Evolutionary conservation across 2,888 invertebrate species (phyloP).

Genomic region (Allygus modestus): DNA sequence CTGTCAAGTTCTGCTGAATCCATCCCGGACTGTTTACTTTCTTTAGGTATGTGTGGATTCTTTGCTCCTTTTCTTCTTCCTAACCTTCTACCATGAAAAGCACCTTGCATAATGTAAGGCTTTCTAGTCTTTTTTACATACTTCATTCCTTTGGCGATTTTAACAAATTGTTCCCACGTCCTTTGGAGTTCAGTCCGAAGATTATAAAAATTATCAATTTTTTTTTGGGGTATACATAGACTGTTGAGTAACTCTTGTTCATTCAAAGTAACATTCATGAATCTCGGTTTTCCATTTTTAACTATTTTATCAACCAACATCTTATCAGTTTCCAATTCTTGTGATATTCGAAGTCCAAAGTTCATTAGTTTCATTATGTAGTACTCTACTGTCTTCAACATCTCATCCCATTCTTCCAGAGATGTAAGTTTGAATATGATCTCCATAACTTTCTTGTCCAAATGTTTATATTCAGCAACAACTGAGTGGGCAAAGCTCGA

Average conservation of each 20-base stretch:
- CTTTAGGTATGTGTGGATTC: constrained; percentile 9
- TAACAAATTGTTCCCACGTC: constrained; percentile 24
- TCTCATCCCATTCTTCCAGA: constrained; percentile 35
- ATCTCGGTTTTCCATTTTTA: constrained; percentile 21
- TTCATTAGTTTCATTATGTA: constrained; percentile 49
- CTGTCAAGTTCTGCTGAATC: constrained; percentile 3
- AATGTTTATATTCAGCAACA: constrained; percentile 48
- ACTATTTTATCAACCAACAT: constrained; percentile 32
- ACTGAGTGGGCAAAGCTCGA: background rate
- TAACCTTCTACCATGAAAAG: constrained; percentile 49
- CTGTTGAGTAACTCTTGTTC: background rate
- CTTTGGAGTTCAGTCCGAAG: background rate
- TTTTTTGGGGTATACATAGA: background rate
- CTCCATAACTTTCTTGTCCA: constrained; percentile 42
- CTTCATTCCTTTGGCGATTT: constrained; percentile 45
- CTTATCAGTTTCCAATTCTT: constrained; percentile 38
- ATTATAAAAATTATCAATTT: constrained; percentile 29
- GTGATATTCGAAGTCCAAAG: constrained; percentile 34
- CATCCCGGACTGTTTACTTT: background rate
- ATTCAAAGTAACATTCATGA: constrained; percentile 39
- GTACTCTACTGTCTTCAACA: constrained; percentile 45
- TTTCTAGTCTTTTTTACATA: constrained; percentile 38
- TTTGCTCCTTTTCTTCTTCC: constrained; percentile 35
- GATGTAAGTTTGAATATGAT: constrained; percentile 16
- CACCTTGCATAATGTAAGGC: constrained; percentile 44